phyloP scores from a whole-genome alignment of 2,113 vertebrate species.

The Sakesphorus luctuosus region DNA sequence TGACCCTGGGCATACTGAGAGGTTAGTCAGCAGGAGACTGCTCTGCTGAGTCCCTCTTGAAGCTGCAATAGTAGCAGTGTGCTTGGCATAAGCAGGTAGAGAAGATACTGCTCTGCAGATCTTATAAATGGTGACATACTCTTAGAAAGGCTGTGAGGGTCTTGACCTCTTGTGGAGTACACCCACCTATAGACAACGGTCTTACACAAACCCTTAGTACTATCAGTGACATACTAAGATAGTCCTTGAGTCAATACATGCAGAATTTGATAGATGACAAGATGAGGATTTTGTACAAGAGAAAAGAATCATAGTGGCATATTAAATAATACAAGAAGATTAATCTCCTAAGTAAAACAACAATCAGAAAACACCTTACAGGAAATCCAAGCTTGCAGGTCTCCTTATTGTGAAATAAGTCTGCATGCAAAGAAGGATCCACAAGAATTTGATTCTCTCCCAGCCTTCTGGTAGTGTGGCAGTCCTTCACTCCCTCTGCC shows the following conservation, averaged over 20 bases:
- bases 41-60: background rate
- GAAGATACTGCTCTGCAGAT: background rate
- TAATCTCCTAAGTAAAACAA: background rate
- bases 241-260: background rate
- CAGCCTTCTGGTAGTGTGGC: background rate
- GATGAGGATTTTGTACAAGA: background rate
- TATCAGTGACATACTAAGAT: rapidly evolving
- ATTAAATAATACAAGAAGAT: background rate
- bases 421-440: background rate
- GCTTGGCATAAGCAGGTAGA: background rate
- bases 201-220: background rate
- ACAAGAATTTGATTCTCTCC: background rate
- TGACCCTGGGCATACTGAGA: background rate
- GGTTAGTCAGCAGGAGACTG: background rate
- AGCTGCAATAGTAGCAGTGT: background rate
- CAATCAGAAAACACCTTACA: background rate
- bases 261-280: background rate
- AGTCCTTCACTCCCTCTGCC: background rate
- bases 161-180: background rate
- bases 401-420: background rate
- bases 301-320: background rate
- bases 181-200: background rate
- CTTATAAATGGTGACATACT: background rate
- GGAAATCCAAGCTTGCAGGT: background rate
- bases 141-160: background rate